phyloP scores from a whole-genome alignment of 1,140 invertebrate genomes.

The Hetaerina americana region DNA sequence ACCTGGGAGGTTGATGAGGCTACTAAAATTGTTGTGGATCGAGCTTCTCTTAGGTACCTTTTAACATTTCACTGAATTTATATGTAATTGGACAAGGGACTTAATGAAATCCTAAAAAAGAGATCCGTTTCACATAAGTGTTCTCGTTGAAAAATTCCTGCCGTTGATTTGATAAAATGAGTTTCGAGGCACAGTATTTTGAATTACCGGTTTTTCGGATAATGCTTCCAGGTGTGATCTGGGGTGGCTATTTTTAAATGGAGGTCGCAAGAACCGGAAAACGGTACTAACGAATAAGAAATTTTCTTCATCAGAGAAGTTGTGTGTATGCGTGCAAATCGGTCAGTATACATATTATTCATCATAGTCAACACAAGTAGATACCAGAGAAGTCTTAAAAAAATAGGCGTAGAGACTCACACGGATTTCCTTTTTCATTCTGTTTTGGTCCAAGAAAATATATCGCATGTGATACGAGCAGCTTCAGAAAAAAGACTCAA shows the following conservation, averaged over 20 bases:
- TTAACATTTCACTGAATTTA: too few species aligned
- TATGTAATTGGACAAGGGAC: too few species aligned
- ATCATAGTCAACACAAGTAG: not conserved
- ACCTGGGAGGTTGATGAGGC: too few species aligned
- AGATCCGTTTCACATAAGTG: too few species aligned
- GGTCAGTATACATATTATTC: not conserved
- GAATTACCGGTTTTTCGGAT: not conserved
- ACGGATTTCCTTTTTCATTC: not conserved
- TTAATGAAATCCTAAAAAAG: too few species aligned
- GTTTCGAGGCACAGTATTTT: not conserved
- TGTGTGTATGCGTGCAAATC: not conserved
- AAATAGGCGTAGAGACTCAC: not conserved
- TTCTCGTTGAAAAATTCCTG: not conserved
- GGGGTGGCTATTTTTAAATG: too few species aligned
- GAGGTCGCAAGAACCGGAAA: not conserved
- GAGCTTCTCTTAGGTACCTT: too few species aligned
- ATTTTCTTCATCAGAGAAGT: too few species aligned
- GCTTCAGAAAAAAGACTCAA: not conserved
- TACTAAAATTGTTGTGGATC: too few species aligned
- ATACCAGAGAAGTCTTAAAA: not conserved
- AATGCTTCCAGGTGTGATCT: not conserved
- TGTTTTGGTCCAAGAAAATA: not conserved
- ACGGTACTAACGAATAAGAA: not conserved
- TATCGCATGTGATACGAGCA: not conserved
- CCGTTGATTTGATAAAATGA: not conserved